Evolutionary conservation across 2,113 vertebrate genomes (phyloP), one percentile per base, ranked within the genome.

Genomic region (Mormyrus iriodes): DNA sequence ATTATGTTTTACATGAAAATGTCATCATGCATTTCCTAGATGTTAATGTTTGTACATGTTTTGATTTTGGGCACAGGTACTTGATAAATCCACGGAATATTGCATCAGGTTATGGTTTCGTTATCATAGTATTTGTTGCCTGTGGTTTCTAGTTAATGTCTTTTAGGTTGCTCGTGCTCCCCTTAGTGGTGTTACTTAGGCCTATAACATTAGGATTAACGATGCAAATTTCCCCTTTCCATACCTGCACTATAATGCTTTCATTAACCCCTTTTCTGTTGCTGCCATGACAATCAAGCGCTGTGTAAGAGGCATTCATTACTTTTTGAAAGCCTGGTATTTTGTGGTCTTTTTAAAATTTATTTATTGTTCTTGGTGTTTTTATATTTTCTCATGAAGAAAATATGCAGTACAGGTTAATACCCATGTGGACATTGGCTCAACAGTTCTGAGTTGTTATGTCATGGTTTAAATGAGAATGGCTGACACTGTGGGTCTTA

Each of bases 201-300:
- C 9, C 44, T 42, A 46, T 44, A 84, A n/a, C 82, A 6, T 51
- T 31, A 31, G 27, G 49, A 88, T 82, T 83, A 55, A 69, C 42
- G 15, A 27, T n/a, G 44, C 55, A 31, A 19, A 13, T 49, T 31
- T 9, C 82, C 0, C 82, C 44, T 15, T 15, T 83, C 31, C 35
- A 10, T 82, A 39, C 46, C 31, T 89, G 65, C 61, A 90, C 48
- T 86, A 21, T 82, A 73, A 73, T 52, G 9, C 82, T 21, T 89
- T 49, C 46, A 65, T 65, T 85, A 21, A 24, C 48, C 31, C 42
- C 31, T 2, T 87, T 89, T 90, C 39, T 58, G 92, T 90, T 91
- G 85, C 89, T 82, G 65, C 92, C 90, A 90, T 91, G 91, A 93
- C 91, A 92, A 93, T 93, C 92, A 92, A 87, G 83, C 61, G 87